Percentiles rank a stretch among this genome's conserved stretches.
Evolutionary conservation across 2,888 invertebrate species (phyloP).

Genomic region (Omphaloscelis lunosa): DNA sequence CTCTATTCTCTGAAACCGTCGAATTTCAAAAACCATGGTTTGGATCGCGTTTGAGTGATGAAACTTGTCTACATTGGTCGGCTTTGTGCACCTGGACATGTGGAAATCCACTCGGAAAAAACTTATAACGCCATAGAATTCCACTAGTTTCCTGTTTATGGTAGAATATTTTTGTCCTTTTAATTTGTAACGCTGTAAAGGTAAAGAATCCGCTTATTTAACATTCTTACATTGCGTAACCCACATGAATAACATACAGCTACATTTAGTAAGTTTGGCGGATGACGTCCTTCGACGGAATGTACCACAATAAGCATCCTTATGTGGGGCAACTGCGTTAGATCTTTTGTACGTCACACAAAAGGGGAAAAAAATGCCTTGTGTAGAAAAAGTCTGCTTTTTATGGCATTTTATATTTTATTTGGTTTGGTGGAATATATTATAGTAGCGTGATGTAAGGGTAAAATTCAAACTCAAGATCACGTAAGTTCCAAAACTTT

Average conservation of each 20-base stretch:
- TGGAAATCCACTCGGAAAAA: conserved; percentile 45
- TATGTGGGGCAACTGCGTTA: neutral
- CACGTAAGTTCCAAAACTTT: conserved; percentile 14
- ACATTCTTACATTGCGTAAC: neutral
- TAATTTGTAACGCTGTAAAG: neutral
- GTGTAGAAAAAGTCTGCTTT: neutral
- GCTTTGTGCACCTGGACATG: neutral
- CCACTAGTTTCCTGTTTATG: neutral
- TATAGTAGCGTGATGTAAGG: too few relatives aligned
- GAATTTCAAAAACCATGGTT: neutral
- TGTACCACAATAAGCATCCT: conserved; percentile 29
- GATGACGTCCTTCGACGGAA: neutral
- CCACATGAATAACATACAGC: neutral
- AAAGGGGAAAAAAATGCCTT: conserved; percentile 13
- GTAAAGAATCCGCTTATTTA: neutral
- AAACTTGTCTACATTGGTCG: neutral
- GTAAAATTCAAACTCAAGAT: neutral
- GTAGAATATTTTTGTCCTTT: neutral
- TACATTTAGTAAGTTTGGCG: neutral
- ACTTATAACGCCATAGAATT: neutral
- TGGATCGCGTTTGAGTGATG: neutral
- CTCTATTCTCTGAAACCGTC: neutral
- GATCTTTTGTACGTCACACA: conserved; percentile 8
- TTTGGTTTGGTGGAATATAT: too few relatives aligned
- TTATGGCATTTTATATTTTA: neutral